Evolutionary conservation across 2,113 vertebrate genomes (phyloP).

Genomic region (Pseudois nayaur): DNA sequence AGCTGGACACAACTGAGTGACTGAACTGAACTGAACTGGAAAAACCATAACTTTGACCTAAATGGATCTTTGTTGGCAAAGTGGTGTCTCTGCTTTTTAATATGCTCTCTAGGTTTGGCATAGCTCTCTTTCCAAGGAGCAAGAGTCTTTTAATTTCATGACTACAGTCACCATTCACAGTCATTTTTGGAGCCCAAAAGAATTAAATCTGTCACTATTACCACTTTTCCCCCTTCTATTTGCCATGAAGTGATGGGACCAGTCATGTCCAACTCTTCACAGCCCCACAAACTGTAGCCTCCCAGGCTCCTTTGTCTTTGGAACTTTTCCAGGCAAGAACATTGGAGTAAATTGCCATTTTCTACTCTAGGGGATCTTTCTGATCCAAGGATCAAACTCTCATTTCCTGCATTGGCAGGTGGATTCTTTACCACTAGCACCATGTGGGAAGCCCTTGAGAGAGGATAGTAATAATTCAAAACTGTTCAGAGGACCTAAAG

Average conservation of each 20-base stretch:
- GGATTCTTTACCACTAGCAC: not conserved
- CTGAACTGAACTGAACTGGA: not conserved
- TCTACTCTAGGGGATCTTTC: not conserved
- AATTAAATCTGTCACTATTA: not conserved
- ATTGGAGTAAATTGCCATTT: not conserved
- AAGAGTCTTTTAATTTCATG: not conserved
- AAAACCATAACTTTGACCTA: not conserved
- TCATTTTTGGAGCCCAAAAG: not conserved
- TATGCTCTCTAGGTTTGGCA: not conserved
- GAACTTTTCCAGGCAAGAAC: not conserved
- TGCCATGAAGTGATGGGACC: not conserved
- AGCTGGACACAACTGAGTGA: rapidly evolving
- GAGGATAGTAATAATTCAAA: not conserved
- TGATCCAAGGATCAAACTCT: not conserved
- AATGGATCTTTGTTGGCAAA: not conserved
- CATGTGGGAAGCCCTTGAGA: not conserved
- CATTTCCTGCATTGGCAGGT: not conserved
- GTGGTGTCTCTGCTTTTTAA: not conserved
- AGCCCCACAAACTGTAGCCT: not conserved
- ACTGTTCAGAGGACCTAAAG: not conserved
- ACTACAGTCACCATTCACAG: not conserved
- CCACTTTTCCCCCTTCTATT: not conserved
- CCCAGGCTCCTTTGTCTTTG: not conserved
- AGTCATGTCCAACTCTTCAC: not conserved
- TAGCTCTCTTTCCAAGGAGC: not conserved